phyloP scores from a whole-genome alignment of 2,888 invertebrate species.

The Patella depressa region DNA sequence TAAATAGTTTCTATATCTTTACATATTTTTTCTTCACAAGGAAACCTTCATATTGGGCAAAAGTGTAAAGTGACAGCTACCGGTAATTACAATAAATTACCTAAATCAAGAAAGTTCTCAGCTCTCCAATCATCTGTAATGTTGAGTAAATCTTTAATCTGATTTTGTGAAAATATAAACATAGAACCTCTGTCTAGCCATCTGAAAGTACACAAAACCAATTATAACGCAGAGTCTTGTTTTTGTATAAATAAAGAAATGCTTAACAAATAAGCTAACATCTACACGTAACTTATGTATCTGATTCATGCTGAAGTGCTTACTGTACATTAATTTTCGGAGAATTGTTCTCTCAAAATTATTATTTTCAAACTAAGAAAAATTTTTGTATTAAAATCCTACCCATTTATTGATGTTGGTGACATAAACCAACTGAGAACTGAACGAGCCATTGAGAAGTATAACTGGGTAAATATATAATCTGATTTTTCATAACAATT shows the following conservation, averaged over 20 bases:
- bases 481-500: conserved; percentile 85
- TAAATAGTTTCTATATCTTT: too few relatives aligned
- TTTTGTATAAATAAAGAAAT: too few relatives aligned
- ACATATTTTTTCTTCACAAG: conserved; percentile 1
- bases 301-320: too few relatives aligned
- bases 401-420: conserved; percentile 96
- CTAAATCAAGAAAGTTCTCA: conserved; percentile 79
- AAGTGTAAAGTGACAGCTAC: background rate
- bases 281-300: too few relatives aligned
- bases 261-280: too few relatives aligned
- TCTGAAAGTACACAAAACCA: conserved; percentile 73
- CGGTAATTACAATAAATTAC: conserved; percentile 49
- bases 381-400: conserved; percentile 70
- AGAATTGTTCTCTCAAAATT: background rate
- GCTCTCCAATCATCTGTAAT: conserved; percentile 57
- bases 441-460: conserved; percentile 89
- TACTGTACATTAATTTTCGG: too few relatives aligned
- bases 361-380: conserved; percentile 1
- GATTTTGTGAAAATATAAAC: conserved; percentile 92
- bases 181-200: conserved; percentile 92
- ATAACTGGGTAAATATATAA: conserved; percentile 89
- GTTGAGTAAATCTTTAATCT: conserved; percentile 78
- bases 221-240: too few relatives aligned
- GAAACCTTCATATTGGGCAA: background rate
- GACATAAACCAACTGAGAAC: conserved; percentile 91